phyloP scores from a whole-genome alignment of 2,888 invertebrate genomes.

The Sipha maydis region DNA sequence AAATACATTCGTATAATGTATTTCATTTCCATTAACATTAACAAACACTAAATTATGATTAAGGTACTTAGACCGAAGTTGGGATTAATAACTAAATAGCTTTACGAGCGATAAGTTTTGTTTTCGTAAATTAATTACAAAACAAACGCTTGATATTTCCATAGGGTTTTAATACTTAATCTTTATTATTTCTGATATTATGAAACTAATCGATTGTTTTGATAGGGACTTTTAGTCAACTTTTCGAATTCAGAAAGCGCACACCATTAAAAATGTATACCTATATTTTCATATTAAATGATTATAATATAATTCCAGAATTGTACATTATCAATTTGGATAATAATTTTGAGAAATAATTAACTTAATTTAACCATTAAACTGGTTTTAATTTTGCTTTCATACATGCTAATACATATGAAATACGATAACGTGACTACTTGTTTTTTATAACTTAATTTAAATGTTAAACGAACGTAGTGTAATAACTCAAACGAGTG shows the following conservation, averaged over 20 bases:
- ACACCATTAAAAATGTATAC: background rate
- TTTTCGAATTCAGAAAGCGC: background rate
- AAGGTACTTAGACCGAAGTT: conserved; percentile 42
- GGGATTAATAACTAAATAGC: conserved; percentile 47
- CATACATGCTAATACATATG: background rate
- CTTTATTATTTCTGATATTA: background rate
- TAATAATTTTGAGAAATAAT: background rate
- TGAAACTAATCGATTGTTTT: conserved; percentile 1
- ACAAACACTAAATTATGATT: conserved; percentile 45
- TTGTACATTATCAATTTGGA: background rate
- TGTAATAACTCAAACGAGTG: background rate
- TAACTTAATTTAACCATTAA: background rate
- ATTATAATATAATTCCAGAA: background rate
- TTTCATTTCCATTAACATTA: conserved; percentile 53
- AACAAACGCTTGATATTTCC: conserved; percentile 35
- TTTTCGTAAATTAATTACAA: conserved; percentile 25
- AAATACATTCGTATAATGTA: conserved; percentile 38
- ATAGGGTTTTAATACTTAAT: conserved; percentile 21
- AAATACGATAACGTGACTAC: background rate
- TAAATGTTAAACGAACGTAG: background rate
- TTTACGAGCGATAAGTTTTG: conserved; percentile 50
- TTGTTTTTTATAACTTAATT: conserved; percentile 29
- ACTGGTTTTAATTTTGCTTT: background rate
- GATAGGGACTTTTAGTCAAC: background rate
- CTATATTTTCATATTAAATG: too few relatives aligned